A percentile compares a stretch with the other conserved stretches of the same genome.
phyloP scores from a whole-genome alignment of 2,888 invertebrate species.

The Mythimna loreyi region DNA sequence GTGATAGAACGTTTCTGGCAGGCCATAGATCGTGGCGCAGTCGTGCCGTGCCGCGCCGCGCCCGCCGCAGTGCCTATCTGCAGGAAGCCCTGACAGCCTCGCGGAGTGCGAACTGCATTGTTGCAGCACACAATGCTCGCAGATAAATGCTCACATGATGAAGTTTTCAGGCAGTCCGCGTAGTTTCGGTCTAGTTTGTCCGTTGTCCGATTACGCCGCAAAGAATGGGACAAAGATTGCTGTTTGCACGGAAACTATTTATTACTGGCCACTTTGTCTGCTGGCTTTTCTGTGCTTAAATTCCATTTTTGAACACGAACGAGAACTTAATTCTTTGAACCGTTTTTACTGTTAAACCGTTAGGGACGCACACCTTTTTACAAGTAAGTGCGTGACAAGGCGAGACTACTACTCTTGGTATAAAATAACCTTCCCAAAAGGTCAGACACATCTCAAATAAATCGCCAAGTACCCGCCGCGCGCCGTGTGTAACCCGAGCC shows the following conservation, averaged over 20 bases:
- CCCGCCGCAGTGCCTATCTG: constrained; percentile 62
- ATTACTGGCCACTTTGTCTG: constrained; percentile 32
- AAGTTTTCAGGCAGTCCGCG: constrained; percentile 53
- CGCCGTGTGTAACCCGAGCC: constrained; percentile 2
- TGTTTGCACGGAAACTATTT: constrained; percentile 45
- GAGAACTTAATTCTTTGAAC: background rate
- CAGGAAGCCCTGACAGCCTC: constrained; percentile 63
- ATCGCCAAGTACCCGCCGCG: constrained; percentile 1
- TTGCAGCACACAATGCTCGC: constrained; percentile 54
- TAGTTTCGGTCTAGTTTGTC: constrained; percentile 54
- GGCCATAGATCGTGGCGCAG: constrained; percentile 53
- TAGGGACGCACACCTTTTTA: background rate
- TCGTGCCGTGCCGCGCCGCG: constrained; percentile 22
- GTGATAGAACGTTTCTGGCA: constrained; percentile 60
- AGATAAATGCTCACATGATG: constrained; percentile 61
- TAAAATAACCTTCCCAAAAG: constrained; percentile 6
- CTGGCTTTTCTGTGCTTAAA: constrained; percentile 14
- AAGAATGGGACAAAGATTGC: constrained; percentile 56
- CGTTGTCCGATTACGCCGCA: constrained; percentile 49
- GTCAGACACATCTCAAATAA: constrained; percentile 11
- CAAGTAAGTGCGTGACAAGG: background rate
- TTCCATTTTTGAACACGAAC: constrained; percentile 17
- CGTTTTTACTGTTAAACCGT: background rate
- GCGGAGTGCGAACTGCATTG: constrained; percentile 66
- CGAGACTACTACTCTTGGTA: background rate